Evolutionary conservation across 2,113 vertebrate species (phyloP), one percentile per base, ranked within the genome.

Genomic region (Climacteris rufus): DNA sequence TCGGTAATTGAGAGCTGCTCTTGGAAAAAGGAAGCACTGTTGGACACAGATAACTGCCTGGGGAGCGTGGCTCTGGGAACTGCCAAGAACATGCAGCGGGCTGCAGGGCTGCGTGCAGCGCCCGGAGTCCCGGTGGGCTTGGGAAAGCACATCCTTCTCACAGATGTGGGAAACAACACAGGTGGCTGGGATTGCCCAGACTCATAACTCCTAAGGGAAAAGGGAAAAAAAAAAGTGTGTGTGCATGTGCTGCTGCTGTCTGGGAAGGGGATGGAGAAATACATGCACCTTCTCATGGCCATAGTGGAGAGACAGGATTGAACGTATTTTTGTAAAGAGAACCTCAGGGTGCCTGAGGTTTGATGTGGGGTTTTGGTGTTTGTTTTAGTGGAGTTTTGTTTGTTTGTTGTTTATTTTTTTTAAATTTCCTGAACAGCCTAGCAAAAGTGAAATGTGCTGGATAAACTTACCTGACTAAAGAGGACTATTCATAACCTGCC

Each of bases 201-300:
- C 30, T 15, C 1, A 0, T 18, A 63, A 63, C 11, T 74, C 5
- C 2, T 40, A 69, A 27, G 20, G 37, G 10, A 28, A 54, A 44
- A 33, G 6, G 5, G 0, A 5, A n/a, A n/a, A 37, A 5, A 9
- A 12, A 9, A 6, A 25, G 25, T 5, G 21, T 14, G 21, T 16
- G 30, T 40, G 13, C 4, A 52, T 35, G 42, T 27, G 69, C 39
- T 74, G 72, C 23, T 89, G 52, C 42, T 87, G 0, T 16, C 42
- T 75, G 52, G 30, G 60, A 53, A 77, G 15, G 33, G 22, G 20
- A 27, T 14, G 18, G 45, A 74, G 15, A 82, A 84, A 53, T 28
- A 18, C 1, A 6, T 1, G 8, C 3, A 8, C 7, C 18, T 64
- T 49, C 14, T 56, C 7, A 12, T 4, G 33, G 39, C 57, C 15